Conservation (phyloP, 2,113 vertebrate species). For the Tachysurus fulvidraco region DNA sequence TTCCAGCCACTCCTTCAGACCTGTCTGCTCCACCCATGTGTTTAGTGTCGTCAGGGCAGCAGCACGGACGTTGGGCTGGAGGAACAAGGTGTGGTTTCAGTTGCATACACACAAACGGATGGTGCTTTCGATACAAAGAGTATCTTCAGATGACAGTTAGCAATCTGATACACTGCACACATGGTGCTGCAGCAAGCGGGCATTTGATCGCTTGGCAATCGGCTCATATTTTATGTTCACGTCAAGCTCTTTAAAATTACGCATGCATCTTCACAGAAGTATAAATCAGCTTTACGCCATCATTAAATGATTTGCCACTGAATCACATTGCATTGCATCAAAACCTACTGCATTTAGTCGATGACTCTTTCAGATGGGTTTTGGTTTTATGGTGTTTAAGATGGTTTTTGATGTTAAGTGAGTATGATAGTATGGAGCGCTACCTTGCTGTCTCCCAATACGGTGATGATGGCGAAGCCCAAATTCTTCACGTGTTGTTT, state of each 20-base stretch:
- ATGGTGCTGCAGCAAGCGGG: not conserved
- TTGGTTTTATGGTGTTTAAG: not conserved
- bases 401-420: not conserved
- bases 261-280: not conserved
- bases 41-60: constrained; percentile 89
- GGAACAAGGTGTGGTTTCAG: constrained; percentile 31
- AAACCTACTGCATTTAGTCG: not conserved
- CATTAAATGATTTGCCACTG: not conserved
- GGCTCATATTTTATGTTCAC: no score
- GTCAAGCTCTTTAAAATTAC: not conserved
- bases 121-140: not conserved
- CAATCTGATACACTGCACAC: not conserved
- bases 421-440: not conserved
- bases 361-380: not conserved
- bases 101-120: constrained; percentile 20
- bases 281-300: not conserved
- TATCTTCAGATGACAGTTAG: not conserved
- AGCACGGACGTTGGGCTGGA: constrained; percentile 83
- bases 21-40: constrained; percentile 93
- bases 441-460: constrained; percentile 98
- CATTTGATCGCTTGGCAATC: not conserved
- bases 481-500: constrained; percentile 91
- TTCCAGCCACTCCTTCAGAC: constrained; percentile 98
- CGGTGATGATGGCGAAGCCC: constrained; percentile 87
- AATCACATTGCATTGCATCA: not conserved